Base-by-base conservation (phyloP, 2,797 vertebrate genomes). In the Cebuella pygmaea region DNA sequence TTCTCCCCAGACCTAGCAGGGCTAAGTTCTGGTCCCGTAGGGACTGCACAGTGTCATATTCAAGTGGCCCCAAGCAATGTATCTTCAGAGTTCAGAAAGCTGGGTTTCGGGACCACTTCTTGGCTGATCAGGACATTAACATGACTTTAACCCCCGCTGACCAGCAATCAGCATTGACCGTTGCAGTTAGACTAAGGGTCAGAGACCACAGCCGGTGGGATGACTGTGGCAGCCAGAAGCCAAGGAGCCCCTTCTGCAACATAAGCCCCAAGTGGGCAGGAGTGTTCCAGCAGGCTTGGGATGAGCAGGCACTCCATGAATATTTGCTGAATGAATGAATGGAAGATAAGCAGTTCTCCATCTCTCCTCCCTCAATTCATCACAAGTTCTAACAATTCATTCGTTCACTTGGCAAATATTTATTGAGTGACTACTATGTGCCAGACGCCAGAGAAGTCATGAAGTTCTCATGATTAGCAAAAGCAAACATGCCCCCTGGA, bases 221-320 rank as follows among this genome's bases (percentile, higher is more conserved):
- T 39, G 74, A 12, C 27, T 41, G 22, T 3, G 22, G 33, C 46
- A 79, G 30, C 48, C 48, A n/a, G 74, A n/a, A 79, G 48, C 76
- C 48, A 12, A 20, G 11, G 76, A n/a, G 19, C 26, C 14, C 44
- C 61, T 30, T 6, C 17, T 1, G 4, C 59, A 44, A 22, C 2
- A 1, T 7, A 0, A 8, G 57, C 24, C 27, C 41, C 75, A 48
- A 5, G 2, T 4, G 2, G 30, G 15, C 15, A 27, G 7, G 26
- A 19, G 26, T 1, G 7, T 15, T 15, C 39, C 59, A 0, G 13
- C 19, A 15, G 59, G n/a, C 26, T 20, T 59, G 1, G 2, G 19
- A 36, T 3, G 8, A 41, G 19, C n/a, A 14, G 26, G n/a, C 17
- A 17, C 17, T 26, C 55, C 0, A 13, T 4, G 1, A 27, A 57